Conservation (phyloP, 2,888 invertebrate species). For the Lasioglossum leucozonium region DNA sequence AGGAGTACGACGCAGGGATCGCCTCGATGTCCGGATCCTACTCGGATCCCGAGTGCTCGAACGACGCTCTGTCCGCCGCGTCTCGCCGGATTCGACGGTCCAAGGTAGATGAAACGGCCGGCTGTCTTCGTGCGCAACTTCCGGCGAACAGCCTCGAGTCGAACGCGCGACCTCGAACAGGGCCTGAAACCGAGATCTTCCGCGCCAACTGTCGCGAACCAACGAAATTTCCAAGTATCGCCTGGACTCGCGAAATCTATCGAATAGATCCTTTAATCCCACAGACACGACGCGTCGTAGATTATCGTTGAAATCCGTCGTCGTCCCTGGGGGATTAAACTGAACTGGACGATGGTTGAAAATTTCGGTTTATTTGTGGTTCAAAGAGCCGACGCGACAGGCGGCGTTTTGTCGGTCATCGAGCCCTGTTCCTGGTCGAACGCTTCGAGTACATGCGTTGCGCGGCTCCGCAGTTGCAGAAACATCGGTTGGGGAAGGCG, state of each 20-base stretch:
- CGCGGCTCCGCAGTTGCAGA: constrained; percentile 47
- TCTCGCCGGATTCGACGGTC: constrained; percentile 1
- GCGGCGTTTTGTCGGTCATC: too few relatives aligned
- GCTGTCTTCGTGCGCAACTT: too few relatives aligned
- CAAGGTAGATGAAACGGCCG: constrained; percentile 32
- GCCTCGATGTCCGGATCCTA: constrained; percentile 68
- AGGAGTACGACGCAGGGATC: constrained; percentile 55
- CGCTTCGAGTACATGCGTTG: neutral
- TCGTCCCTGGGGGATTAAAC: too few relatives aligned
- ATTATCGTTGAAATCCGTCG: too few relatives aligned
- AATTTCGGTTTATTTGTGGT: neutral
- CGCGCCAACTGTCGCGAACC: too few relatives aligned
- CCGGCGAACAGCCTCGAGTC: neutral
- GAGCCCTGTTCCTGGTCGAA: neutral
- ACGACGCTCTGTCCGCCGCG: constrained; percentile 35
- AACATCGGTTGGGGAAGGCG: constrained; percentile 76
- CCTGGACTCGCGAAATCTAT: neutral
- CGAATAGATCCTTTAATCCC: neutral
- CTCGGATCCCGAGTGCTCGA: constrained; percentile 75
- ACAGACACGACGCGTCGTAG: too few relatives aligned
- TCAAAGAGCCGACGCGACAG: too few relatives aligned
- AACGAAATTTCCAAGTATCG: neutral
- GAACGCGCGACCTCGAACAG: neutral
- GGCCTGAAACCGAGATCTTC: neutral
- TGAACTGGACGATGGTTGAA: neutral